A percentile compares a stretch with the other conserved stretches of the same genome.
Conservation (phyloP, 2,113 vertebrate genomes). For the Actenoides hombroni region DNA sequence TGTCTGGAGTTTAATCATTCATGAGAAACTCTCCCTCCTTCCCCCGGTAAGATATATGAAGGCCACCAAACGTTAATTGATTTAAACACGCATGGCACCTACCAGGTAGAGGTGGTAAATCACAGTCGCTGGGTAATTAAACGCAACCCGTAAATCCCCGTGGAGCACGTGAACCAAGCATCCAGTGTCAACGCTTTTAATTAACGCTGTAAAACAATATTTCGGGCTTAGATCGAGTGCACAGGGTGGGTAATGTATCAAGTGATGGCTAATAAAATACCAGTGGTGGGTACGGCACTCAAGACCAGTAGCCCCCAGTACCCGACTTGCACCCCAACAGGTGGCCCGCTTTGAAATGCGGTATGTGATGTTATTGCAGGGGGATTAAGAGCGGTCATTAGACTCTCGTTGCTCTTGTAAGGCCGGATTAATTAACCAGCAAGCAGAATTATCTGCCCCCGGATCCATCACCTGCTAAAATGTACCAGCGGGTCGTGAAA, state of each 20-base stretch:
- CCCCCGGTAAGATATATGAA: neutral
- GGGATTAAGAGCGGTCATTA: slow-evolving; percentile 8
- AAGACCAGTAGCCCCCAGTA: neutral
- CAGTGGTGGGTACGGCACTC: neutral
- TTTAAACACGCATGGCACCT: neutral
- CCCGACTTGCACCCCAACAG: neutral
- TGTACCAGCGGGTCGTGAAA: neutral
- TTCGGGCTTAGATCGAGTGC: neutral
- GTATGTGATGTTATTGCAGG: slow-evolving; percentile 35
- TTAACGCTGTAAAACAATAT: slow-evolving; percentile 51
- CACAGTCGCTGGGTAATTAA: slow-evolving; percentile 7
- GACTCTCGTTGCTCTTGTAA: slow-evolving; percentile 24
- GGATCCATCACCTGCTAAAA: neutral
- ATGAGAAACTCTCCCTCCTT: neutral
- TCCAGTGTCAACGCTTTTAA: neutral
- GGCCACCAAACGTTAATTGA: neutral
- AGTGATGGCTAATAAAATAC: slow-evolving; percentile 31
- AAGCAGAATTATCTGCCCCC: neutral
- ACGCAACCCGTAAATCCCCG: neutral
- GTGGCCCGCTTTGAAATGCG: neutral
- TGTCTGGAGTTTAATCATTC: neutral
- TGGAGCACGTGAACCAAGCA: neutral
- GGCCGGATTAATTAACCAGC: neutral
- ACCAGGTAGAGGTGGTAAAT: slow-evolving; percentile 49
- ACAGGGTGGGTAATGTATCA: neutral